Evolutionary conservation across 92 coral and sea anemone genomes (phyloP).

Genomic region (Phenganax marumi): DNA sequence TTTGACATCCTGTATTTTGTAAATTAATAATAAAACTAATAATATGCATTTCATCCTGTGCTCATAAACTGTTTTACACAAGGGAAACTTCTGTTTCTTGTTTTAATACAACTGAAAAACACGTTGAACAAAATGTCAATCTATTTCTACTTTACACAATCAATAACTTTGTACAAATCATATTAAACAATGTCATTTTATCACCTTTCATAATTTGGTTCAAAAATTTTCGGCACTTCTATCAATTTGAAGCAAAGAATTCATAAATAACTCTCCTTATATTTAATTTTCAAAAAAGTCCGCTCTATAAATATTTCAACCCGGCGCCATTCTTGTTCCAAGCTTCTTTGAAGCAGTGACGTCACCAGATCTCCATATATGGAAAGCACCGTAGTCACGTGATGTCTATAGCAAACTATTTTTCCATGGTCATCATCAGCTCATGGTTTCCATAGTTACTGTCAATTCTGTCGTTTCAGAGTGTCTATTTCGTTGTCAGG

Average conservation of each 20-base stretch:
- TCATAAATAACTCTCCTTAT: constrained; percentile 1
- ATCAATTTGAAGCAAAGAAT: not conserved
- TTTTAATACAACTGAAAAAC: not conserved
- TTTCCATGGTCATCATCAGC: too few relatives aligned
- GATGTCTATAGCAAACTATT: too few relatives aligned
- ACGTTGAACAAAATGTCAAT: constrained; percentile 1
- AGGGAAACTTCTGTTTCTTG: not conserved
- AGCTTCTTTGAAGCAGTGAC: too few relatives aligned
- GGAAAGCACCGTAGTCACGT: too few relatives aligned
- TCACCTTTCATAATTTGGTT: constrained; percentile 2
- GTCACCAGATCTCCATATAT: too few relatives aligned
- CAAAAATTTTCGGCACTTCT: not conserved
- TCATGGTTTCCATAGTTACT: too few relatives aligned
- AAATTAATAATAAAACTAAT: too few relatives aligned
- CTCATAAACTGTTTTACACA: too few relatives aligned
- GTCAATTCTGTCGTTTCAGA: not conserved
- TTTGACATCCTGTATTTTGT: too few relatives aligned
- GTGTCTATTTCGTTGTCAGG: not conserved
- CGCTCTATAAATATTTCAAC: not conserved
- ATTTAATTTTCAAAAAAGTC: not conserved
- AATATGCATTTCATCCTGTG: too few relatives aligned
- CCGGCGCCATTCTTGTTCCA: too few relatives aligned
- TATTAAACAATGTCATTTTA: constrained; percentile 10
- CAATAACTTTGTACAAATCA: constrained; percentile 9
- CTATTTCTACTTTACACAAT: not conserved